Evolutionary conservation across 2,113 vertebrate species (phyloP).

Genomic region (Apistogramma diplotaenia): DNA sequence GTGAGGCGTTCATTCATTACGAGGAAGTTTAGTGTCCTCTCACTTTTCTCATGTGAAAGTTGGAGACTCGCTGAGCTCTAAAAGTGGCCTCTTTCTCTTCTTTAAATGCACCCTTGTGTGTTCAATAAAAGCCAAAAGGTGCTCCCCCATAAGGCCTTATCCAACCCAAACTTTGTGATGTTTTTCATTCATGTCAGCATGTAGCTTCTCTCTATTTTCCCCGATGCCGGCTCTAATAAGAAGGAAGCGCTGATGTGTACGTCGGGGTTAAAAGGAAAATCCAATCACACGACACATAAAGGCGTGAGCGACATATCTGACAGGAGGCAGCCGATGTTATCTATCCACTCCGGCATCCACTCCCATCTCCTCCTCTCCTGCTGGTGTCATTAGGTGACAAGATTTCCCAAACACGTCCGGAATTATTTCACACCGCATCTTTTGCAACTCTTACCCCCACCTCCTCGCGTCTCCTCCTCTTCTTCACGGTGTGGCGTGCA

Average conservation of each 20-base stretch:
- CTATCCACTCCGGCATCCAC: not conserved
- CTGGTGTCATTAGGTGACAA: constrained; percentile 49
- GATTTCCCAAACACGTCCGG: constrained; percentile 59
- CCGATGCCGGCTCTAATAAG: constrained; percentile 11
- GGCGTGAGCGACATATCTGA: constrained; percentile 42
- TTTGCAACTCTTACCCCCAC: constrained; percentile 2
- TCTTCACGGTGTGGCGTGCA: constrained; percentile 53
- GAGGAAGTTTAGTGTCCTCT: constrained; percentile 85
- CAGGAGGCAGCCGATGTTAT: constrained; percentile 18
- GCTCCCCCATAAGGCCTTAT: not conserved
- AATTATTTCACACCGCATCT: constrained; percentile 63
- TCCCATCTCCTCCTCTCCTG: constrained; percentile 11
- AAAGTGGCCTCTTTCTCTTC: constrained; percentile 28
- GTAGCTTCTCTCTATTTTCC: not conserved
- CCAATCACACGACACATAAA: constrained; percentile 39
- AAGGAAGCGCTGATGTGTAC: not conserved
- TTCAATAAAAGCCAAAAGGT: not conserved
- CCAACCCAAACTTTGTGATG: not conserved
- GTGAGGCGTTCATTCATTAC: constrained; percentile 85
- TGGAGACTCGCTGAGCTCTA: constrained; percentile 72
- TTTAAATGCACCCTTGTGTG: not conserved
- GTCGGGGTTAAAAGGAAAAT: constrained; percentile 45
- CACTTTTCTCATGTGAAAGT: constrained; percentile 95
- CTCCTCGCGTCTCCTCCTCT: not conserved
- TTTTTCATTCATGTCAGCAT: not conserved